phyloP scores from a whole-genome alignment of 2,797 vertebrate species.

The Bryconaethiops microstoma region DNA sequence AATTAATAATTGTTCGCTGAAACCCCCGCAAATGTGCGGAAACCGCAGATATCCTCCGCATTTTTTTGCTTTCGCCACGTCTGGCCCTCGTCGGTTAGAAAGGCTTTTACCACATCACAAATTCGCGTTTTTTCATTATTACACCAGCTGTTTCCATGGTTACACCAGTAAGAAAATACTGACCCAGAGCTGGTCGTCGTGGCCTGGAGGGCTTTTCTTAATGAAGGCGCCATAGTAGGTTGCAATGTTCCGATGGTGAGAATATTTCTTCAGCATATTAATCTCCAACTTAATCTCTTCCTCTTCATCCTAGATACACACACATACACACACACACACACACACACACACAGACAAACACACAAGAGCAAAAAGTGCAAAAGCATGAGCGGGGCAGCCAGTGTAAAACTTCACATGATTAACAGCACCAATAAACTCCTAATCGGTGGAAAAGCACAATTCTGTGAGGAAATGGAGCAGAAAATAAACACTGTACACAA shows the following conservation, averaged over 20 bases:
- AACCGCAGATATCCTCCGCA: no score
- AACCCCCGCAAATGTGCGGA: no score
- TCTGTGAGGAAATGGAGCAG: background rate
- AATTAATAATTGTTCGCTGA: no score
- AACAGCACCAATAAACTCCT: background rate
- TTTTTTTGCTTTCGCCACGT: no score
- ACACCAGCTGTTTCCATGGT: no score
- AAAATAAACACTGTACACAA: background rate
- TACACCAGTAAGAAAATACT: conserved; percentile 51
- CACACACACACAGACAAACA: conserved; percentile 33
- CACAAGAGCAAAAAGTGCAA: background rate
- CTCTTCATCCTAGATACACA: conserved; percentile 80
- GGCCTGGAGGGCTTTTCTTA: conserved; percentile 89
- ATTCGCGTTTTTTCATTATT: no score
- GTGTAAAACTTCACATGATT: background rate
- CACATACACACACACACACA: no score
- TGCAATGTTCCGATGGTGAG: conserved; percentile 90
- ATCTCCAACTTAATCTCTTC: conserved; percentile 93
- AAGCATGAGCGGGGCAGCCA: background rate
- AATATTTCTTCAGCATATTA: conserved; percentile 93
- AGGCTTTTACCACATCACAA: no score
- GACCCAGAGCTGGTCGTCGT: conserved; percentile 92
- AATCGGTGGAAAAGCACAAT: background rate
- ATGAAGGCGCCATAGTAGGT: conserved; percentile 91
- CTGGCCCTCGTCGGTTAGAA: no score